Evolutionary conservation across 2,888 invertebrate species (phyloP).

Genomic region (Molorchus minor): DNA sequence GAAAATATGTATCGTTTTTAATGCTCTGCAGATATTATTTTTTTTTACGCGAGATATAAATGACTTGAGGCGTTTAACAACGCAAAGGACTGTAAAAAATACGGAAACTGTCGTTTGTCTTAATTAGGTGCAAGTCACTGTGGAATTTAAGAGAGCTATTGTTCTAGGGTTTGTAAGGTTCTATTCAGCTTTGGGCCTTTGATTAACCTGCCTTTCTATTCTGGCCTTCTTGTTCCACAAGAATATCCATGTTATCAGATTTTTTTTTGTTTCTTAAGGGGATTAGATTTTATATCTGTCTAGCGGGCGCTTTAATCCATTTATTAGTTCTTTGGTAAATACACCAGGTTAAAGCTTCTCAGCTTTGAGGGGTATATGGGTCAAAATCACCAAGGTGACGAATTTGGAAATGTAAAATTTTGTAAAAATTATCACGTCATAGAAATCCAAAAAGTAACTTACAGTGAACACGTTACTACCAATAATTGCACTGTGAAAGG

Average conservation of each 20-base stretch:
- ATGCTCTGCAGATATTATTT: no score
- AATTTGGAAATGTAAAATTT: not conserved
- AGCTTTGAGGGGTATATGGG: not conserved
- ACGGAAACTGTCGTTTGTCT: constrained; percentile 25
- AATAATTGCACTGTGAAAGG: not conserved
- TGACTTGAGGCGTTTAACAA: constrained; percentile 5
- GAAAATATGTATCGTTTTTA: not conserved
- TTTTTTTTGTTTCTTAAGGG: not conserved
- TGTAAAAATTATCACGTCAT: not conserved
- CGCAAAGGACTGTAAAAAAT: constrained; percentile 24
- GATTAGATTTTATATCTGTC: not conserved
- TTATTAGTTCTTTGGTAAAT: not conserved
- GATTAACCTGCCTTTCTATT: constrained; percentile 40
- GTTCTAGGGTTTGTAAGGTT: constrained; percentile 42
- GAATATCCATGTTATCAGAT: constrained; percentile 20
- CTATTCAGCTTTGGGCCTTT: constrained; percentile 40
- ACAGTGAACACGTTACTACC: no score
- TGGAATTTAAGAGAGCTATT: constrained; percentile 43
- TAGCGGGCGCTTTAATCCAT: constrained; percentile 2
- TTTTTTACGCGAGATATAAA: not conserved
- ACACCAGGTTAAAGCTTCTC: no score
- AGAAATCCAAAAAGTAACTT: not conserved
- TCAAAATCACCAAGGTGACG: not conserved
- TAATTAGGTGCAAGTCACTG: constrained; percentile 45
- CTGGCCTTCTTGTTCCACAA: constrained; percentile 11